phyloP scores from a whole-genome alignment of 2,888 invertebrate genomes.

The Charanyca ferruginea region DNA sequence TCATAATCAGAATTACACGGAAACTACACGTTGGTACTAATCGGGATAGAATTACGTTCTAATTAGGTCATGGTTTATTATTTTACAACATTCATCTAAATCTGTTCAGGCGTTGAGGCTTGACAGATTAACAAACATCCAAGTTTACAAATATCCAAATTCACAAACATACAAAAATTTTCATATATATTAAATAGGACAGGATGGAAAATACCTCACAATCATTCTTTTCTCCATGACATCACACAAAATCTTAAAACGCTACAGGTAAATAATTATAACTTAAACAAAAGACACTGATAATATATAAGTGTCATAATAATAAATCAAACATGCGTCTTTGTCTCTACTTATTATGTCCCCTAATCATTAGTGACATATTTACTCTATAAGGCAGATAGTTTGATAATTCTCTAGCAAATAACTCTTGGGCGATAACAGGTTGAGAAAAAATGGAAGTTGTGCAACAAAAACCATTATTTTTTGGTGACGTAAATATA shows the following conservation, averaged over 20 bases:
- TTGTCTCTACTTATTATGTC: background rate
- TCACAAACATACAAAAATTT: too few species aligned
- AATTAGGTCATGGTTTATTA: too few species aligned
- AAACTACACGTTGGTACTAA: too few species aligned
- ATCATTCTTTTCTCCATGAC: background rate
- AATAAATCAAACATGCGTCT: conserved; percentile 6
- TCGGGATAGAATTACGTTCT: too few species aligned
- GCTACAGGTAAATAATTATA: background rate
- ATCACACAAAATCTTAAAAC: background rate
- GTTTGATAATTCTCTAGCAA: conserved; percentile 5
- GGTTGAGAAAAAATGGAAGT: background rate
- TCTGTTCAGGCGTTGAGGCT: too few species aligned
- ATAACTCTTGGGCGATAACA: conserved; percentile 17
- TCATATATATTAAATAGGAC: too few species aligned
- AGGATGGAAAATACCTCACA: conserved; percentile 14
- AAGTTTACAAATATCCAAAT: too few species aligned
- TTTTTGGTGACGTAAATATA: background rate
- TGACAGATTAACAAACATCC: too few species aligned
- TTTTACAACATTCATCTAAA: too few species aligned
- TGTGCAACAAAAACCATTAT: background rate
- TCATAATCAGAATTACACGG: too few species aligned
- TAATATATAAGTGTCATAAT: conserved; percentile 10
- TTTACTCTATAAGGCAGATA: conserved; percentile 13
- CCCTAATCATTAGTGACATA: conserved; percentile 8
- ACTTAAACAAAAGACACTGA: conserved; percentile 12